Base-by-base conservation (phyloP, 2,888 invertebrate genomes). In the Malthinus seriepunctatus region DNA sequence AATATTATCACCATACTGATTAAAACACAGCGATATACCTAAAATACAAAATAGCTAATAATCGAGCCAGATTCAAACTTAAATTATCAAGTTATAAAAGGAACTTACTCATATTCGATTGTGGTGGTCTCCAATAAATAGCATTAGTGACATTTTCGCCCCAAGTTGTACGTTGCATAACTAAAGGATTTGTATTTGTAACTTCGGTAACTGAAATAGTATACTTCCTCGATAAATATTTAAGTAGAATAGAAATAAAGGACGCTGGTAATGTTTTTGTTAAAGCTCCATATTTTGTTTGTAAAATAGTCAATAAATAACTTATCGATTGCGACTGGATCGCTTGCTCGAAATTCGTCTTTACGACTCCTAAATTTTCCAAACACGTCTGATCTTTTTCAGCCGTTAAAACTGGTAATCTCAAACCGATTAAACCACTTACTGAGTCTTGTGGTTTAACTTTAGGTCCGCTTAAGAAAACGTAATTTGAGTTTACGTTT, bases 1-100 rank as follows among this genome's bases (percentile, higher is more conserved):
- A 1, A 89, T 83, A 1, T 83, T 81, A 65, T 84, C 84, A 0
- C 83, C 86, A 73, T 89, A 88, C 71, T 86, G 86, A 67, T 89
- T 87, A 48, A 89, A 80, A 46, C 89, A 88, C 60, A 89, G 77
- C 0, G 90, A 89, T 80, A 90, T 83, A 73, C 88, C 90, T 90
- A 77, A 8, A 80, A 80, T 57, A 35, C 32, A 9, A 45, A 15
- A 23, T 15, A 35, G 4, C 6, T 47, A 32, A 46, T 12, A 8
- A 12, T 38, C n/a, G n/a, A n/a, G n/a, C n/a, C n/a, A n/a, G n/a
- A n/a, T n/a, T n/a, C n/a, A 23, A 3, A 23, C 8, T 37, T 11
- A 32, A 46, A n/a, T 39, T 9, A 12, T 32, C 8, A 42, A 42
- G 31, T 8, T 51, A 38, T 39, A 32, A 48, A 45, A 55, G n/a